Percentiles rank a stretch among this genome's conserved stretches.
Conservation (phyloP, 2,113 vertebrate genomes). For the Clarias magur region DNA sequence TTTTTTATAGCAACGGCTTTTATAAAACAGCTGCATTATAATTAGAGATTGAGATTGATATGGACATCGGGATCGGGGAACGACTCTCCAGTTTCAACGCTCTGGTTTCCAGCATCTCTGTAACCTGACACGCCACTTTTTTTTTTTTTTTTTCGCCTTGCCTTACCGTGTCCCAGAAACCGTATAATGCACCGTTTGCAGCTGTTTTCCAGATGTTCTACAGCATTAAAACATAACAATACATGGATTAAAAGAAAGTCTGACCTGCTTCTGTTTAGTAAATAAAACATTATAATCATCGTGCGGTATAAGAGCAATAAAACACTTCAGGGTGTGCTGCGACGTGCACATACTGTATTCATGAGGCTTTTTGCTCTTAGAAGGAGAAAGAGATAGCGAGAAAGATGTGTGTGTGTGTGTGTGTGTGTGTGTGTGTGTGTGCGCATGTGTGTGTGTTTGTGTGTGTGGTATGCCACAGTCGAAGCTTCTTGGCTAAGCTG, state of each 20-base stretch:
- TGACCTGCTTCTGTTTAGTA: neutral
- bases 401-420: neutral
- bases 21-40: too few relatives aligned
- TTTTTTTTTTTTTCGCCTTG: too few relatives aligned
- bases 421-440: too few relatives aligned
- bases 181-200: neutral
- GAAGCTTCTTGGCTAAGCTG: slow-evolving; percentile 35
- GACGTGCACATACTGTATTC: neutral
- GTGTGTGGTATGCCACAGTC: neutral
- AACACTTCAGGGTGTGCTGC: neutral
- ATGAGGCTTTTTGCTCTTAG: neutral
- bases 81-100: neutral
- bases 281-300: neutral
- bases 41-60: neutral
- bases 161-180: neutral
- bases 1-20: too few relatives aligned
- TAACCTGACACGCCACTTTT: neutral
- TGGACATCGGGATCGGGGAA: neutral
- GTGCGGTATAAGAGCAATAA: neutral
- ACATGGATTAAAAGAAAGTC: neutral
- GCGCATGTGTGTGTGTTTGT: neutral
- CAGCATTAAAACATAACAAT: neutral
- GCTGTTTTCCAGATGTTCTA: neutral
- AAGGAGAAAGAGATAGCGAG: neutral
- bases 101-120: neutral